A percentile compares a stretch with the other conserved stretches of the same genome.
These are phyloP conservation scores for Xiphophorus hellerii DNA, from an alignment of 2,113 vertebrate species.

Conservation along the genomic window DNA sequence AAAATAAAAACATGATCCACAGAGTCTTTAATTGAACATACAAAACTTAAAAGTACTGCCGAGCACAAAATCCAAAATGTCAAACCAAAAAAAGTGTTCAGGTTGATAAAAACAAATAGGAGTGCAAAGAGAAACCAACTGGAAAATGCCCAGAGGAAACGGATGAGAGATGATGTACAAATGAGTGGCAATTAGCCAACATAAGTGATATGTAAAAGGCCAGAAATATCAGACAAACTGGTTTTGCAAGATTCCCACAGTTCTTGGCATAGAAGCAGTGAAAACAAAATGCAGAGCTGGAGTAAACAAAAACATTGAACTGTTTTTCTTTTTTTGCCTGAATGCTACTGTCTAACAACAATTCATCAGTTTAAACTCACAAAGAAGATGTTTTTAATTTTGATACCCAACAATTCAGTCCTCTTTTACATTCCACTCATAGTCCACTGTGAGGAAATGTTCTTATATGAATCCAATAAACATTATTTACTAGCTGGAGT, in stretches of 20 bases:
- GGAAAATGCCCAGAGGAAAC: neutral
- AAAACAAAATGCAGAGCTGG: too few relatives aligned
- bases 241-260: neutral
- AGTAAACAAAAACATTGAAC: too few relatives aligned
- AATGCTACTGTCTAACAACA: neutral
- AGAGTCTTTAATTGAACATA: too few relatives aligned
- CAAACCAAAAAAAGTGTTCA: neutral
- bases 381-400: neutral
- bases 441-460: neutral
- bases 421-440: neutral
- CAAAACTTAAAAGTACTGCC: too few relatives aligned
- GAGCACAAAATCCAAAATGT: neutral
- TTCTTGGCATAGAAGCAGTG: too few relatives aligned
- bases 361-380: neutral
- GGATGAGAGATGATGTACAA: neutral
- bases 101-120: neutral
- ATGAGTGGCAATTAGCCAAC: neutral
- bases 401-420: neutral
- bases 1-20: too few relatives aligned
- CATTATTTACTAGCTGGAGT: neutral
- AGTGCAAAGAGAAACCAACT: neutral
- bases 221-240: neutral
- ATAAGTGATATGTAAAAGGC: neutral
- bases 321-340: neutral
- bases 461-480: neutral